phyloP scores from a whole-genome alignment of 2,888 invertebrate genomes.

The Heliconius ismenius region DNA sequence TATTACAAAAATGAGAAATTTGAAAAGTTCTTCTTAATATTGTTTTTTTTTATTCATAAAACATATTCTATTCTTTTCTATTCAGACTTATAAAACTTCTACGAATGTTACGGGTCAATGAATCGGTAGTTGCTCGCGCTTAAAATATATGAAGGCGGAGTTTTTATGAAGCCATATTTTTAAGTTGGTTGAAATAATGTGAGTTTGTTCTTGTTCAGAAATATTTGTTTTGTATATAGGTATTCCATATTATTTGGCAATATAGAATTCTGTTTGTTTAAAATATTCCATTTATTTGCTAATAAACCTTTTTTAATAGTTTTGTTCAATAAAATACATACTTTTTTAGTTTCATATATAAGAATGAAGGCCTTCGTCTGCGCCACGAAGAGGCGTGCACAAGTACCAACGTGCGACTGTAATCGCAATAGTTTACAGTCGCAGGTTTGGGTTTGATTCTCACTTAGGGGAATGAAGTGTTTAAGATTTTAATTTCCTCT shows the following conservation, averaged over 20 bases:
- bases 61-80: slow-evolving; percentile 1
- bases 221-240: not conserved
- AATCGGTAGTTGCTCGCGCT: slow-evolving; percentile 2
- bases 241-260: not conserved
- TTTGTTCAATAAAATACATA: not conserved
- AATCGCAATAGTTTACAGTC: too few species aligned
- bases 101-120: slow-evolving; percentile 22
- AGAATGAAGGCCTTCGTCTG: too few species aligned
- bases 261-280: not conserved
- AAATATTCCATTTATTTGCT: not conserved
- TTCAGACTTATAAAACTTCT: slow-evolving; percentile 1
- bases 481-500: too few species aligned
- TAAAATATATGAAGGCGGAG: not conserved
- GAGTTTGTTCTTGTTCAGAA: not conserved
- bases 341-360: too few species aligned
- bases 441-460: too few species aligned
- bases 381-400: too few species aligned
- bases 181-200: not conserved
- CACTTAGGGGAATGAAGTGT: too few species aligned
- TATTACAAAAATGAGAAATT: not conserved
- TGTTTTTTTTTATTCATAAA: not conserved
- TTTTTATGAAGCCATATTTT: slow-evolving; percentile 11
- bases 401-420: too few species aligned
- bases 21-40: not conserved
- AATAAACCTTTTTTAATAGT: not conserved